These are phyloP conservation scores for Neoitamus cyanurus DNA, from an alignment of 2,888 invertebrate species.

Conservation along the genomic window DNA sequence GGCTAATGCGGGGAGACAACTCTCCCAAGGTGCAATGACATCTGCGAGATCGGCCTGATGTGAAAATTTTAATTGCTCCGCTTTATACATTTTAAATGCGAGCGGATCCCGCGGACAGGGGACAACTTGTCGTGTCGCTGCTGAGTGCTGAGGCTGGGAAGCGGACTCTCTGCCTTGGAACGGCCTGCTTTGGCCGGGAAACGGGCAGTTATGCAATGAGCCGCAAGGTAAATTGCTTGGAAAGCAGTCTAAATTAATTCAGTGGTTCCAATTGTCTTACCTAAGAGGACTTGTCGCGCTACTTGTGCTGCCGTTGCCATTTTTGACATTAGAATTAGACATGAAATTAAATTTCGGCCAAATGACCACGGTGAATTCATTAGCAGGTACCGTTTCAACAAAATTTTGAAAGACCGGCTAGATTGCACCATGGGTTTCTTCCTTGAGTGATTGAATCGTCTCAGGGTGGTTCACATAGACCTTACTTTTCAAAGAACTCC, in stretches of 20 bases:
- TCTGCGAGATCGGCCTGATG: conserved; percentile 19
- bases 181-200: background rate
- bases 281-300: background rate
- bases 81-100: background rate
- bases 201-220: background rate
- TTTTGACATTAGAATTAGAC: too few relatives aligned
- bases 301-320: background rate
- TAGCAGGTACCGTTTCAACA: too few relatives aligned
- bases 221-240: background rate
- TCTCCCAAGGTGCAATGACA: conserved; percentile 33
- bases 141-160: too few relatives aligned
- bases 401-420: too few relatives aligned
- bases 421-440: too few relatives aligned
- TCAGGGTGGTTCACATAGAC: too few relatives aligned
- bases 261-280: background rate
- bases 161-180: background rate
- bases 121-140: background rate
- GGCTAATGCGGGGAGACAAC: conserved; percentile 31
- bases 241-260: background rate
- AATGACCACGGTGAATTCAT: too few relatives aligned
- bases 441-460: too few relatives aligned
- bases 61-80: conserved; percentile 31
- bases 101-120: background rate
- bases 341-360: too few relatives aligned
- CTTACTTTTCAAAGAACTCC: too few relatives aligned